Evolutionary conservation across 1,140 invertebrate genomes (phyloP).

Genomic region (Harpegnathos saltator): DNA sequence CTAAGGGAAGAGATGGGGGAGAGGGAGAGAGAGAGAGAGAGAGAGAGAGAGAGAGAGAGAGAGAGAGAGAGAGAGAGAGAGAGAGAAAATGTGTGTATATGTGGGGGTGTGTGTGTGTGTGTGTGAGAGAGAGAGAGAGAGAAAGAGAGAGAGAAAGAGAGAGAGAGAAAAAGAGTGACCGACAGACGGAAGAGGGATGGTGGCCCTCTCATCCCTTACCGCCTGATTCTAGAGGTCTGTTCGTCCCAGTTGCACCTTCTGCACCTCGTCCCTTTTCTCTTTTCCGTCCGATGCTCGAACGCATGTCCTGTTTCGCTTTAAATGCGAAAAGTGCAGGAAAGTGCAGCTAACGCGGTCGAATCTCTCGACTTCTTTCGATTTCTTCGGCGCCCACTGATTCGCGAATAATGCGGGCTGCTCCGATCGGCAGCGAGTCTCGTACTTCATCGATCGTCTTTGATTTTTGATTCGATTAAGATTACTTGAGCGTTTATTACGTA

Average conservation of each 20-base stretch:
- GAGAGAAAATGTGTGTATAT: not conserved
- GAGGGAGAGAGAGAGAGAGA: constrained; percentile 36
- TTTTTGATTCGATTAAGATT: constrained; percentile 39
- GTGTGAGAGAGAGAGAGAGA: constrained; percentile 20
- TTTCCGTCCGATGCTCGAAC: no score
- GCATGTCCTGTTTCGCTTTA: not conserved
- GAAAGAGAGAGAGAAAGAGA: constrained; percentile 18
- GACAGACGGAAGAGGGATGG: not conserved
- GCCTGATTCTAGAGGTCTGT: constrained; percentile 28
- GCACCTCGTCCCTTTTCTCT: not conserved
- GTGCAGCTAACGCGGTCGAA: not conserved
- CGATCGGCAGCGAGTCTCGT: not conserved
- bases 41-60: constrained; percentile 31
- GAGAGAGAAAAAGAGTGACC: not conserved
- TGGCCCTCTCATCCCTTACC: constrained; percentile 69
- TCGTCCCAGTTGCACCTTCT: constrained; percentile 33
- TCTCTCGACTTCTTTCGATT: not conserved
- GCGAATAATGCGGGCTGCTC: not conserved
- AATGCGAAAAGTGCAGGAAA: not conserved
- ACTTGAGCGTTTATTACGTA: not conserved
- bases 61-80: constrained; percentile 23
- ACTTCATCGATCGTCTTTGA: constrained; percentile 37
- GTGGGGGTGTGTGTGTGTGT: constrained; percentile 61
- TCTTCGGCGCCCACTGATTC: not conserved
- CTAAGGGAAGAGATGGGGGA: constrained; percentile 44